Base-by-base conservation (phyloP, 1,140 invertebrate genomes). In the Psilanteris sp. region DNA sequence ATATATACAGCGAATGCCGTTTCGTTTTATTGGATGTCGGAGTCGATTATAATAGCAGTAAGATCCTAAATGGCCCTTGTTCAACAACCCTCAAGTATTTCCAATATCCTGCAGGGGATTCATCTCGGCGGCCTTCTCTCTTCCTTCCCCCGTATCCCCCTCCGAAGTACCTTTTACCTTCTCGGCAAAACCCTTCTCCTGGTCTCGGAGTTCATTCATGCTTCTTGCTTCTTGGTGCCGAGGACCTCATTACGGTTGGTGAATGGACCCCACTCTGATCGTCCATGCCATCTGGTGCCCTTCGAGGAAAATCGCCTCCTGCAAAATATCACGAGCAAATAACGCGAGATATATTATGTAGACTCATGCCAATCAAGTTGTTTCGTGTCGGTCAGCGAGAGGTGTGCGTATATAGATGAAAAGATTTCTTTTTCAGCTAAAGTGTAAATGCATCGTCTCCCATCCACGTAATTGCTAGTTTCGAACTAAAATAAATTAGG, bases 31-130 rank as follows among this genome's bases (percentile, higher is more conserved):
- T 79, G 57, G 73, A 74, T 77, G 81, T 81, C 75, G 48, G 81
- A 80, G 79, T 81, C 80, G 83, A 84, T 87, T 85, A 84, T 86
- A 85, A 86, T 85, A 81, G 76, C 59, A 66, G 66, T 72, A 36
- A 61, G 73, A 70, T 44, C 81, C 79, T 85, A 85, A 84, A 83
- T 85, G 81, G 83, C 77, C 73, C 83, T 77, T 87, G 85, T 86
- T 83, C 67, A 84, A 86, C 85, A 87, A 79, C 83, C 70, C 80
- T 80, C 80, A 82, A 84, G 85, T 86, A 85, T 87, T 87, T 86
- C 84, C 85, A 87, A 87, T 87, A 87, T 87, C 85, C 85, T 86
- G 85, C 82, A 80, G 81, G 73, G 82, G 79, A 83, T 83, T 81
- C 76, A 80, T 81, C 76, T 74, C 72, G 54, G 8, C 32, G 32